Evolutionary conservation across 2,888 invertebrate genomes (phyloP), one percentile per base, ranked within the genome.

Genomic region (Dolomedes plantarius): DNA sequence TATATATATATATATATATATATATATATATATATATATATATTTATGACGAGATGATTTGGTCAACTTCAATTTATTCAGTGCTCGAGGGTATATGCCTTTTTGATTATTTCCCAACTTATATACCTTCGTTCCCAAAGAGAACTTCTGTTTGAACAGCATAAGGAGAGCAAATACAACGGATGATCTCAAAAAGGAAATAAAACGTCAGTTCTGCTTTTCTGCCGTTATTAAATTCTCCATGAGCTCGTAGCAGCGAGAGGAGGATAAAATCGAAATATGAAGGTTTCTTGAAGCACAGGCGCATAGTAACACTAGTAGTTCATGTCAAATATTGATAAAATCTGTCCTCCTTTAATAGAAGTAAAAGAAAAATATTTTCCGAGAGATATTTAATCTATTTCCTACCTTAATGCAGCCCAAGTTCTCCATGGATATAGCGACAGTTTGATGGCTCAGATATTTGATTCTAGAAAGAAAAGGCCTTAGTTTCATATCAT

Each of bases 1-100:
- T n/a, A n/a, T n/a, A n/a, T n/a, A n/a, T n/a, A n/a, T n/a, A n/a
- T n/a, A n/a, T n/a, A n/a, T n/a, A n/a, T n/a, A n/a, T n/a, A n/a
- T n/a, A n/a, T n/a, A n/a, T n/a, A n/a, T n/a, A n/a, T n/a, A n/a
- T n/a, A n/a, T n/a, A n/a, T n/a, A n/a, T n/a, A n/a, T n/a, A n/a
- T n/a, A n/a, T n/a, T n/a, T n/a, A n/a, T n/a, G n/a, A n/a, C 6
- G 46, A 16, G 16, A 46, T 16, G n/a, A 46, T 56, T 56, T 23
- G 56, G 23, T 56, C 56, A 56, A 56, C 23, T 23, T 56, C 56
- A 56, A 56, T 56, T 56, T 56, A 56, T 56, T 56, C 56, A 16
- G 23, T 3, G 56, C 56, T 23, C 3, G 13, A 23, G 19, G 23
- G 1, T 56, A 56, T 56, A 23, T 56, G 23, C 23, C 23, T 1